Evolutionary conservation across 2,797 vertebrate species (phyloP), one percentile per base, ranked within the genome.

Genomic region (Neosalanx taihuensis): DNA sequence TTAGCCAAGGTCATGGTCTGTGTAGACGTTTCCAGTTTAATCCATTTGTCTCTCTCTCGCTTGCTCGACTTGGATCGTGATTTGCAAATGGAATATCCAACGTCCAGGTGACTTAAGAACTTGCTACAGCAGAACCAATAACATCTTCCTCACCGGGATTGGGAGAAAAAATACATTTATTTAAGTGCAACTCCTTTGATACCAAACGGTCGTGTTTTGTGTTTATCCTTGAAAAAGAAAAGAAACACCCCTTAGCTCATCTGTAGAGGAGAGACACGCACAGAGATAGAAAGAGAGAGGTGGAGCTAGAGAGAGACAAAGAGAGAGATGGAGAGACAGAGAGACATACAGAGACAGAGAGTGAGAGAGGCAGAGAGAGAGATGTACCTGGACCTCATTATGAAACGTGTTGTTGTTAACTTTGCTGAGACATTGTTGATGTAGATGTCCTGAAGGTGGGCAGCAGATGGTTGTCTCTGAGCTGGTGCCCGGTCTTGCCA

Each of bases 381-480:
- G 23, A 26, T 26, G 23, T 26, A 17, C 51, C 51, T 10, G 4
- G 18, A n/a, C 51, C 41, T 13, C 41, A 3, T 46, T 18, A 56
- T n/a, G 15, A 56, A 23, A 60, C 20, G 1, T 60, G 20, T 60
- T 1, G 20, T 29, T 10, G 58, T 60, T 51, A 18, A 51, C 49
- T 15, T 51, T 18, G 15, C 13, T n/a, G 18, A 17, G 18, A 9
- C 18, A n/a, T 7, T n/a, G 17, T n/a, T 60, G n/a, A 37, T 9
- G 17, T 64, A 35, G 62, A n/a, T 64, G 18, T 64, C 35, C n/a
- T 66, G 23, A 35, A 2, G 67, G 56, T 71, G 56, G 31, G 23
- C 63, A 64, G 77, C 79, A 87, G 82, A 88, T 84, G 80, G 77
- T 1, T 6, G 65, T 71, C 51, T 17, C 64, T 51, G n/a, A 57